Evolutionary conservation across 2,797 vertebrate genomes (phyloP).

Genomic region (Chaetophractus vellerosus): DNA sequence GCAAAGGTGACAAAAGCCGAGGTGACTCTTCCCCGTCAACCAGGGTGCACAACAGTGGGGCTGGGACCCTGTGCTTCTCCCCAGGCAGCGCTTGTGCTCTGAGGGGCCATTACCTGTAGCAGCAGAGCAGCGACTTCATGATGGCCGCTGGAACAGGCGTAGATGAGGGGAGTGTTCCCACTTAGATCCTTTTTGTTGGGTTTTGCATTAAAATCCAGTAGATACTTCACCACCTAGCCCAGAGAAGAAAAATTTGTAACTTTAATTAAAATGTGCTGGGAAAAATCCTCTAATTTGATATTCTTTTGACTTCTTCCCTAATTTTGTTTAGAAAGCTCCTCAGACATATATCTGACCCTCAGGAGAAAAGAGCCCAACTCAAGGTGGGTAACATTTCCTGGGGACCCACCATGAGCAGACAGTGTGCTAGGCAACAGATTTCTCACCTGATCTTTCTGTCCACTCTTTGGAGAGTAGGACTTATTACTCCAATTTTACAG

Average conservation of each 20-base stretch:
- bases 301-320: neutral
- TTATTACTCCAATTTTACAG: neutral
- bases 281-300: neutral
- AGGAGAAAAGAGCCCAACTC: neutral
- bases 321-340: neutral
- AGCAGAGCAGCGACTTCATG: conserved; percentile 91
- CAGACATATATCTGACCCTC: neutral
- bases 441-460: neutral
- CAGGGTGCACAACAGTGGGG: neutral
- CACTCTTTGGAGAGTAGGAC: neutral
- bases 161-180: conserved; percentile 96
- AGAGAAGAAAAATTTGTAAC: conserved; percentile 34
- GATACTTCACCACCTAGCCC: conserved; percentile 93
- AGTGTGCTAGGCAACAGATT: neutral
- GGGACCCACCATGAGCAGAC: neutral
- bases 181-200: conserved; percentile 96
- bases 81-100: neutral
- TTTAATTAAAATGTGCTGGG: neutral
- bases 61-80: neutral
- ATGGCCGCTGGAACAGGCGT: conserved; percentile 93
- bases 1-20: no score
- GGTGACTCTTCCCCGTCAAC: no score
- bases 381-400: fast-evolving
- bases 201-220: conserved; percentile 94
- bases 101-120: conserved; percentile 91